phyloP scores from a whole-genome alignment of 2,888 invertebrate species.

The Autographa gamma region DNA sequence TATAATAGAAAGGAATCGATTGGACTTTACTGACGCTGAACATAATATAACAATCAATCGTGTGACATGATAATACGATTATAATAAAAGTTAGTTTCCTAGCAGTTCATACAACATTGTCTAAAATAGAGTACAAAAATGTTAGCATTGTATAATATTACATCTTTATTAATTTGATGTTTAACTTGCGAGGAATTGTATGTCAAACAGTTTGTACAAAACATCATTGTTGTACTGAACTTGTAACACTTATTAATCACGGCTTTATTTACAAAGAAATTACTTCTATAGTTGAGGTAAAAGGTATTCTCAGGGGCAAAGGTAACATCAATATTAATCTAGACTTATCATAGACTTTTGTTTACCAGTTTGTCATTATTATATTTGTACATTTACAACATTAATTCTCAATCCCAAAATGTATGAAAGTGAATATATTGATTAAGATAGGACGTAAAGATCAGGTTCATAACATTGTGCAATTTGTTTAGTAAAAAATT shows the following conservation, averaged over 20 bases:
- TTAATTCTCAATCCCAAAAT: background rate
- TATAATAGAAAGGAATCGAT: too few species aligned
- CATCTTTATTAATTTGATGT: background rate
- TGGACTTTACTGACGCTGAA: too few species aligned
- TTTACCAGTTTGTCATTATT: background rate
- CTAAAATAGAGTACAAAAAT: too few species aligned
- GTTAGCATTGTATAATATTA: too few species aligned
- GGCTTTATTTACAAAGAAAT: background rate
- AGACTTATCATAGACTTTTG: background rate
- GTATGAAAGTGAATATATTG: background rate
- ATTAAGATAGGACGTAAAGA: too few species aligned
- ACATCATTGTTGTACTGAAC: background rate
- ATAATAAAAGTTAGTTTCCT: too few species aligned
- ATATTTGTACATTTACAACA: background rate
- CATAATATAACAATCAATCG: too few species aligned
- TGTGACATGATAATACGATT: too few species aligned
- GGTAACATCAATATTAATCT: background rate
- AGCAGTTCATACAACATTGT: too few species aligned
- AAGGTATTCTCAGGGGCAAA: background rate
- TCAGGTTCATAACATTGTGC: too few species aligned
- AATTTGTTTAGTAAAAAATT: too few species aligned
- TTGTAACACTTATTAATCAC: slow-evolving; percentile 2
- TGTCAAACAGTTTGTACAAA: slow-evolving; percentile 1
- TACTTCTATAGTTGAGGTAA: background rate
- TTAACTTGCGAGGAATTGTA: background rate